Evolutionary conservation across 1,140 invertebrate genomes (phyloP), one percentile per base, ranked within the genome.

Genomic region (Portunus trituberculatus): DNA sequence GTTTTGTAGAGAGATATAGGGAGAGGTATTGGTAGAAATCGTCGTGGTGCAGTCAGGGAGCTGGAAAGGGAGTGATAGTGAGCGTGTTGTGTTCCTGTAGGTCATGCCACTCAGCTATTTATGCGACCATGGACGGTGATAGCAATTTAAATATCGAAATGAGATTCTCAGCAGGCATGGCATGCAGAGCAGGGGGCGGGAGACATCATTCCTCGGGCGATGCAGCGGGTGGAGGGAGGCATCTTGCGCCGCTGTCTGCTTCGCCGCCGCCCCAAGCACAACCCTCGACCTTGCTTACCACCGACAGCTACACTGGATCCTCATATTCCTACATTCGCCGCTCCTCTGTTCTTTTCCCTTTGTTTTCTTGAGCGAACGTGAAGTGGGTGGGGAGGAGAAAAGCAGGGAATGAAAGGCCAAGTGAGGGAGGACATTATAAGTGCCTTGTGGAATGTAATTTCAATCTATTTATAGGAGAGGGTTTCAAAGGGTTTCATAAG

Each of bases 371-470:
- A 28, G 32, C 32, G 86, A 88, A 88, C 86, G 86, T 88, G 86
- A 88, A 88, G 86, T 31, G 86, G 86, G 86, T 29, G 86, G 86
- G 86, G 86, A 88, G 39, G 89, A 46, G 46, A 29, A 48, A 32
- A 28, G 89, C 46, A 29, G n/a, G 6, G 45, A 32, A 46, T 45
- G 46, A 45, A 29, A 45, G 89, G 89, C 89, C 52, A 10, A 16
- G 86, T 91, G 89, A 91, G 89, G 89, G 89, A 76, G 46, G 89
- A 91, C 46, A 48, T 46, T 91, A 29, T 91, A 91, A 91, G 89
- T 91, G 45, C 32, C n/a, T 45, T 14, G 89, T 25, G 89, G 16
- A 48, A 52, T 91, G 89, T 48, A 91, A 91, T 91, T 91, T 91
- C 89, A 91, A 91, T 91, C 89, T 91, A 52, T 91, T 91, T 91